Conservation (phyloP, 2,113 vertebrate genomes). For the Nycticebus coucang region DNA sequence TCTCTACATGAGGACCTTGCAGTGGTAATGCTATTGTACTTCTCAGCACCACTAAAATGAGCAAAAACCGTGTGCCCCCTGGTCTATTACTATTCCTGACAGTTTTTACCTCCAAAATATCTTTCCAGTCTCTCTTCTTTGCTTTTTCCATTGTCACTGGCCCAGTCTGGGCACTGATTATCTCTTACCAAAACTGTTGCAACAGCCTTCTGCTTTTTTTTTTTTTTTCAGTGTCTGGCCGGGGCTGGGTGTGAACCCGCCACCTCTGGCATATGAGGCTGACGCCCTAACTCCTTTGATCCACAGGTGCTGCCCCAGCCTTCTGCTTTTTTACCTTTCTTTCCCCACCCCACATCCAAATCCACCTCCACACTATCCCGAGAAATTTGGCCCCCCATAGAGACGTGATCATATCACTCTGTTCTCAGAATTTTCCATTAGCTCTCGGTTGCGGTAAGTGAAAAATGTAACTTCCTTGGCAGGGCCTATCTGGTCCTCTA, state of each 20-base stretch:
- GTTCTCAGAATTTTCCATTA: background rate
- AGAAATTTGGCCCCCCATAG: background rate
- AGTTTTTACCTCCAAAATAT: constrained; percentile 1
- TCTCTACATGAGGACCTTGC: background rate
- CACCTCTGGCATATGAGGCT: too few species aligned
- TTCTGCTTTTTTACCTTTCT: background rate
- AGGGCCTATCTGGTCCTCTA: background rate
- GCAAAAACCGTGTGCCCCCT: background rate
- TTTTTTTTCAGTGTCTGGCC: too few species aligned
- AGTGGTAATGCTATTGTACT: background rate
- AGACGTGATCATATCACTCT: background rate
- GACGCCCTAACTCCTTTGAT: too few species aligned
- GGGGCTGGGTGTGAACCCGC: too few species aligned
- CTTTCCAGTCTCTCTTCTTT: background rate
- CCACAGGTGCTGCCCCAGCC: too few species aligned
- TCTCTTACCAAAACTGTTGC: background rate
- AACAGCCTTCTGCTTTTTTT: background rate
- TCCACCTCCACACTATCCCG: background rate
- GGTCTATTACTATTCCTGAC: background rate
- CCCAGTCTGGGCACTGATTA: background rate
- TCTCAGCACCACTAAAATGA: background rate
- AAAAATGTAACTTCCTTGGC: background rate
- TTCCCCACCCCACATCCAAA: background rate
- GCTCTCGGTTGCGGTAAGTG: background rate
- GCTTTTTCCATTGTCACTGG: background rate